Evolutionary conservation across 1,140 invertebrate species (phyloP).

Genomic region (Acromyrmex heyeri): DNA sequence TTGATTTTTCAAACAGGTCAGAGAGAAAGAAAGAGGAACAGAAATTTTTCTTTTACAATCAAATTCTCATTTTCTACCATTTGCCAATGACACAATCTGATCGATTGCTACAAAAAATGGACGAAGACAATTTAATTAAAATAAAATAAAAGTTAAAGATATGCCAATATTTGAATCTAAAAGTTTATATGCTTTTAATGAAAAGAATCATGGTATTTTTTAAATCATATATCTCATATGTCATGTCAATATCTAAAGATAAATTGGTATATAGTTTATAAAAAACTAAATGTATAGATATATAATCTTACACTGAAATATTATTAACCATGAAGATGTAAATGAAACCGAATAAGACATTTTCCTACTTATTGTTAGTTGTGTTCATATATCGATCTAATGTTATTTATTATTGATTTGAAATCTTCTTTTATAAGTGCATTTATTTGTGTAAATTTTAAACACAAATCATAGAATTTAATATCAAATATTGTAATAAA

Average conservation of each 20-base stretch:
- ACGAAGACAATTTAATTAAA: neutral
- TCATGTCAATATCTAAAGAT: neutral
- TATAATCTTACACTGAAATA: too few relatives aligned
- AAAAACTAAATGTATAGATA: too few relatives aligned
- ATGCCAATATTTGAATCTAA: neutral
- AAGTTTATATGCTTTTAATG: neutral
- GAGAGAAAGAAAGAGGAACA: too few relatives aligned
- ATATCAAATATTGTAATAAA: neutral
- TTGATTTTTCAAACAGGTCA: neutral
- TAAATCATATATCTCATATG: neutral
- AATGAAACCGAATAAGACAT: too few relatives aligned
- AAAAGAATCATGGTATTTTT: neutral
- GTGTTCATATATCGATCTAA: too few relatives aligned
- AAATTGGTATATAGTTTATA: neutral
- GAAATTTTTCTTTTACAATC: neutral
- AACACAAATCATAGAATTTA: neutral
- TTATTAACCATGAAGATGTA: too few relatives aligned
- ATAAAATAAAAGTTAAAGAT: neutral
- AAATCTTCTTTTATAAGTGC: neutral
- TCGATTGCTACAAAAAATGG: neutral
- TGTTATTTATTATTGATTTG: neutral
- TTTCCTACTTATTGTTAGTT: too few relatives aligned
- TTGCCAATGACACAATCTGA: neutral
- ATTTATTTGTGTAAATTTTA: neutral
- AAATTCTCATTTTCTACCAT: constrained; percentile 16